Conservation (phyloP, 1,140 invertebrate genomes). For the Anastrepha ludens region DNA sequence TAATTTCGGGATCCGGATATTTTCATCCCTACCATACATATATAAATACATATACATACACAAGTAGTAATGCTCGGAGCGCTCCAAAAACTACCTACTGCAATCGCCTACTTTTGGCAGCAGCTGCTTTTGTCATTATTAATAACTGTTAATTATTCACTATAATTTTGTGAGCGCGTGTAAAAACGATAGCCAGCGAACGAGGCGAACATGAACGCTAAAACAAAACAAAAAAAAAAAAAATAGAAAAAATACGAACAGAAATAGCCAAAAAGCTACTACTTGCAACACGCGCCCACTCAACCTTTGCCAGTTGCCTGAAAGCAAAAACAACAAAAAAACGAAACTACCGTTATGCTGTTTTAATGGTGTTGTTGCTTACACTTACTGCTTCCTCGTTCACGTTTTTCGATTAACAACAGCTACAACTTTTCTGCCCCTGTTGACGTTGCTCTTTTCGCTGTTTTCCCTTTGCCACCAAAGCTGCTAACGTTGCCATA, state of each 20-base stretch:
- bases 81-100: neutral
- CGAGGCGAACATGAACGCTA: neutral
- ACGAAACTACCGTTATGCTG: constrained; percentile 13
- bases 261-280: neutral
- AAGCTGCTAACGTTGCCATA: neutral
- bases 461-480: neutral
- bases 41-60: too few species aligned
- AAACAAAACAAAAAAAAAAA: neutral
- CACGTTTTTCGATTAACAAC: constrained; percentile 23
- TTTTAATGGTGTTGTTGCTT: neutral
- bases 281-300: neutral
- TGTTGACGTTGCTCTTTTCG: neutral
- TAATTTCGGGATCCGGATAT: too few species aligned
- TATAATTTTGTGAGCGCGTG: constrained; percentile 61
- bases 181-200: constrained; percentile 41
- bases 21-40: too few species aligned
- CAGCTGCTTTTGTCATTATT: constrained; percentile 73
- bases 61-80: too few species aligned
- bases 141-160: constrained; percentile 74
- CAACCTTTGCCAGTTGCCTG: neutral
- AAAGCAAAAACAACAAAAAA: neutral
- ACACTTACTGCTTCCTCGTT: neutral
- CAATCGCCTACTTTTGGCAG: constrained; percentile 52
- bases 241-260: neutral
- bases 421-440: neutral